phyloP scores from a whole-genome alignment of 1,140 invertebrate species.

The Drosophila busckii region DNA sequence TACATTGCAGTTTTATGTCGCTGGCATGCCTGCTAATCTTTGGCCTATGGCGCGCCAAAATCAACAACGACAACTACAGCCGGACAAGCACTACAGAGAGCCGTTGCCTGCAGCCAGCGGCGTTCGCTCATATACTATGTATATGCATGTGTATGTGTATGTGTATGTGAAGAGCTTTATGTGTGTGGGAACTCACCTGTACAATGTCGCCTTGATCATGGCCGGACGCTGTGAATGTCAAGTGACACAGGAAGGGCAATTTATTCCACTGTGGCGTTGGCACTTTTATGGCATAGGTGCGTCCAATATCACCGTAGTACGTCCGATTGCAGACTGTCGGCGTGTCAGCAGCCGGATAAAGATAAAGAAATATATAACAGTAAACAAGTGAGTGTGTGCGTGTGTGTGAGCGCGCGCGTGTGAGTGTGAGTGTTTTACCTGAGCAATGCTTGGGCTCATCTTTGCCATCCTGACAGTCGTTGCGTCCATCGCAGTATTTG shows the following conservation, averaged over 20 bases:
- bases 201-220: conserved; percentile 91
- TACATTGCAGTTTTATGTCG: conserved; percentile 61
- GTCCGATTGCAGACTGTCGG: conserved; percentile 88
- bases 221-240: conserved; percentile 92
- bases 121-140: neutral
- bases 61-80: conserved; percentile 39
- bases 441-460: conserved; percentile 91
- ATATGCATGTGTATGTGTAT: neutral
- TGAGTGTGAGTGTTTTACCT: no score
- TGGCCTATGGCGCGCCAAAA: conserved; percentile 51
- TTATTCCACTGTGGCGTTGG: conserved; percentile 84
- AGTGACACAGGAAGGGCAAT: conserved; percentile 91
- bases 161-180: no score
- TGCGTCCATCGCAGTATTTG: conserved; percentile 89
- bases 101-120: neutral
- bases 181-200: conserved; percentile 81
- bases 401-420: no score
- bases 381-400: no score
- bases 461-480: conserved; percentile 90
- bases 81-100: conserved; percentile 32
- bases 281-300: conserved; percentile 88
- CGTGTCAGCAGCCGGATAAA: neutral
- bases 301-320: conserved; percentile 91
- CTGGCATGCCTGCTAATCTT: conserved; percentile 56
- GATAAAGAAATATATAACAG: conserved; percentile 6